Evolutionary conservation across 1,140 invertebrate species (phyloP), one percentile per base, ranked within the genome.

Genomic region (Copidosoma floridanum): DNA sequence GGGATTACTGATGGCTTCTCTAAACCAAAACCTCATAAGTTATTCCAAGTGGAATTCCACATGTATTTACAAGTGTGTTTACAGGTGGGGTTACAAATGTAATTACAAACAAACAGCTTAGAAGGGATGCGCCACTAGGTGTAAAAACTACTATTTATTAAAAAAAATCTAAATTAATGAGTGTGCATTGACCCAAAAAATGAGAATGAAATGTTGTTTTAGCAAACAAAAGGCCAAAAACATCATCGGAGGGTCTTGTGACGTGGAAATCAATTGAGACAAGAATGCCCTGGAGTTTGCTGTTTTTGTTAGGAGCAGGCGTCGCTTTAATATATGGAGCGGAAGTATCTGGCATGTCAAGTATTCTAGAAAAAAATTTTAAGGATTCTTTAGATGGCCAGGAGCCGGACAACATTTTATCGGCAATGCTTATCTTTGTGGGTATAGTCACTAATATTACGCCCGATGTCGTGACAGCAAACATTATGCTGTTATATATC

Each of bases 391-490:
- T 90, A 0, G 72, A 82, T 16, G 71, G 75, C 1, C 71, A 88
- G 4, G 83, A 82, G 0, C 75, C 82, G 0, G 61, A 81, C 6
- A 52, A 84, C 2, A 83, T 89, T 11, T 71, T 90, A 50, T 68
- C 85, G 12, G 78, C 88, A 20, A 81, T 88, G 14, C 82, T 81
- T 37, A 72, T 79, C 0, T 76, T 82, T 64, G 75, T 84, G 64
- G 69, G 85, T 61, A 51, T 86, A 51, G 73, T 92, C 29, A 94
- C 92, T 0, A 91, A 93, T 73, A 89, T 94, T 68, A 90, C 89
- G 0, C 90, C 89, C 10, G 94, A 94, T 72, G 87, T 92, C 0
- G 92, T 91, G 20, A 88, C 92, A 20, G 90, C 91, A n/a, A 93
- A 92, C 68, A 88, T 92, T 11, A 83, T 94, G 38, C 72, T 94